Evolutionary conservation across 2,888 invertebrate species (phyloP), one percentile per base, ranked within the genome.

Genomic region (Tipula unca): DNA sequence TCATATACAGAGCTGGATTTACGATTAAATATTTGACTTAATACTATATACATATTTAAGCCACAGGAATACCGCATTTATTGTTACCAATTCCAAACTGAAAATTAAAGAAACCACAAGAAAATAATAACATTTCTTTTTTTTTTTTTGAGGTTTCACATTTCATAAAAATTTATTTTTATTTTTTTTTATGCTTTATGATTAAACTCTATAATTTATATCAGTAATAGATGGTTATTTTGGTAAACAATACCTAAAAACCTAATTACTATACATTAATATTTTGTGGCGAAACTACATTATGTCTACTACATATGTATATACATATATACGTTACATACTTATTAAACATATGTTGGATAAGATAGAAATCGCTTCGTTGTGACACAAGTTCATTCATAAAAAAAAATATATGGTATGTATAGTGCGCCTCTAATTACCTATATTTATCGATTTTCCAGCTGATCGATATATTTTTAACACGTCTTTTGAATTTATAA

Each of bases 391-490:
- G 8, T 69, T 25, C 69, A 69, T 69, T 69, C 25, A 25, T 25
- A 69, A 69, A 69, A 48, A 3, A 39, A 69, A 69, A 25, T 69
- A 25, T 48, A 14, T n/a, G 3, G 0, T n/a, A 13, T n/a, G n/a
- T 39, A 39, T 5, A 10, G 39, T 39, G 5, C n/a, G 69, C 10
- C n/a, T 54, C 48, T 54, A 54, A 54, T 54, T 54, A 54, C 48
- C 69, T 25, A 69, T 32, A 32, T 69, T 13, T 13, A 69, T 10
- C 25, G 69, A 69, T 25, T 25, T 25, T 69, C 69, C 69, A 25
- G 69, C 69, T 69, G 69, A 69, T 69, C 69, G 69, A 69, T 69
- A 69, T 69, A 69, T 69, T 69, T 69, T 13, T 69, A 69, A 69
- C 69, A 69, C 69, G 69, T 69, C 69, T 69, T 69, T 25, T 8